Base-by-base conservation (phyloP, 1,140 invertebrate species). In the Wasmannia auropunctata region DNA sequence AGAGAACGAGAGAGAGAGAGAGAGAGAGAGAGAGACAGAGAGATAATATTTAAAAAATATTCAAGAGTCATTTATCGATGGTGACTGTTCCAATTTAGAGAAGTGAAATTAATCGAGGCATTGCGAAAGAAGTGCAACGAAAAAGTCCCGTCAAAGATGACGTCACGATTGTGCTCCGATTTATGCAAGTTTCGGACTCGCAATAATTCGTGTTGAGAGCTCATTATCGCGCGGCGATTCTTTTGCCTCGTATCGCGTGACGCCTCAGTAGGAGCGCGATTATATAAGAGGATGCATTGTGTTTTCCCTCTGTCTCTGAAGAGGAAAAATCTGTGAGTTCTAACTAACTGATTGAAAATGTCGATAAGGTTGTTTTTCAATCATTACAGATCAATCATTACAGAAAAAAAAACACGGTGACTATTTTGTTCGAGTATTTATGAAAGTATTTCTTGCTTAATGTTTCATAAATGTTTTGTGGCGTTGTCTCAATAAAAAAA, bases 31-130 rank as follows among this genome's bases (percentile, higher is more conserved):
- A 28, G n/a, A 7, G 43, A 16, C 14, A 10, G 43, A 46, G 43
- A n/a, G 4, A 16, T 46, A 46, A 43, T 49, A n/a, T 31, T 69
- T 22, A 56, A 49, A 37, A 80, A 69, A 46, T 72, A 74, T 74
- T 37, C 37, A 72, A 70, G 46, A 40, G 37, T 31, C 63, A 56
- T 70, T 81, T 56, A 81, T 81, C 67, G 49, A 25, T 16, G 22
- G 16, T 37, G 51, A 19, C 25, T 58, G 51, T 28, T 58, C 67
- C 51, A 83, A 83, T 83, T 83, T 72, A 83, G 67, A 83, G 79
- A 72, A 40, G 51, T 37, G 25, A 72, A 31, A 83, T 83, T 83
- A 83, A 83, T 83, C 67, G 51, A 69, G 28, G 46, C 22, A 16
- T 80, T 80, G 77, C 46, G 67, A 74, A 58, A 81, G 37, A 83